A percentile compares a stretch with the other conserved stretches of the same genome.
Conservation (phyloP, 2,797 vertebrate species). For the Phoxinus dragarum region DNA sequence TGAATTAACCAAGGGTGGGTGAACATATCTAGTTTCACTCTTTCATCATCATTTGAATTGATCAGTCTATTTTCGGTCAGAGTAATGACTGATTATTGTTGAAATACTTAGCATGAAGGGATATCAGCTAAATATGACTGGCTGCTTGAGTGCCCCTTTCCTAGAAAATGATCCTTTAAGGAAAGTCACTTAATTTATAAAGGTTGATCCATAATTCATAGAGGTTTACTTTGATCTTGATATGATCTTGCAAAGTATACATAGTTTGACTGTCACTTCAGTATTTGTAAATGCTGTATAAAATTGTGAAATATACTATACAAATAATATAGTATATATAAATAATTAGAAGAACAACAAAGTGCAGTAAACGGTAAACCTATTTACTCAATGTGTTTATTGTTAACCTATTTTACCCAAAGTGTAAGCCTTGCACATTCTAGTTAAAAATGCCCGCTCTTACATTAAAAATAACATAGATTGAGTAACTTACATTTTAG, state of each 20-base stretch:
- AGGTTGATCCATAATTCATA: not conserved
- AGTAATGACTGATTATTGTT: not conserved
- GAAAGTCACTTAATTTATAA: not conserved
- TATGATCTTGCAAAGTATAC: constrained; percentile 3
- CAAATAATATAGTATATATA: too few species aligned
- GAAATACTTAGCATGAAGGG: not conserved
- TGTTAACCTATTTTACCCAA: not conserved
- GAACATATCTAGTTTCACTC: not conserved
- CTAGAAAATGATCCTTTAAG: not conserved
- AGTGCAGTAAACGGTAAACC: not conserved
- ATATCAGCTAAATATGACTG: not conserved
- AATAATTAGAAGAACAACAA: not conserved
- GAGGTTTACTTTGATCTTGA: constrained; percentile 2
- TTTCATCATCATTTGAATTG: not conserved
- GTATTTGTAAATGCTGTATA: not conserved
- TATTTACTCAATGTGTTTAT: not conserved
- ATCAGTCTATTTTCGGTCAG: not conserved
- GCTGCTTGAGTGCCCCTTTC: not conserved
- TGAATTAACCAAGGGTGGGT: not conserved
- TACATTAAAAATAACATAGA: not conserved
- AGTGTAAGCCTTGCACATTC: not conserved
- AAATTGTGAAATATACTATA: not conserved
- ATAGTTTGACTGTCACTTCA: not conserved
- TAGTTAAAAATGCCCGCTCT: not conserved
- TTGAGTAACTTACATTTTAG: not conserved